phyloP scores from a whole-genome alignment of 2,113 vertebrate genomes.

The Colius striatus region DNA sequence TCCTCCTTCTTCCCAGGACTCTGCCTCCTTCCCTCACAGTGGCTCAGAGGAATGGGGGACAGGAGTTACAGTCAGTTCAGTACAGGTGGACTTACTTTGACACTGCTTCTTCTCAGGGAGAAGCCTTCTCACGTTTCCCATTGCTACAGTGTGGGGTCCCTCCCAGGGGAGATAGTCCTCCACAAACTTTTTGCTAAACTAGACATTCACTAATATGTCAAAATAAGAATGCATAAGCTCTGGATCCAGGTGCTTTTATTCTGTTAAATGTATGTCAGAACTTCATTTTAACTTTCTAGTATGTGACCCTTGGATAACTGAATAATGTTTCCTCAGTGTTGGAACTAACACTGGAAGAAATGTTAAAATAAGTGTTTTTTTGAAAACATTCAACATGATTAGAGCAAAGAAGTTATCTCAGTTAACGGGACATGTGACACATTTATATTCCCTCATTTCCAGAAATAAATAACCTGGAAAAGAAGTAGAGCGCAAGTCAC shows the following conservation, averaged over 20 bases:
- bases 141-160: too few species aligned
- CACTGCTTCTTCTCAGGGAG: too few species aligned
- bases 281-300: background rate
- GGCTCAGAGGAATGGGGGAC: too few species aligned
- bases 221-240: background rate
- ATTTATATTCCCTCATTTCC: background rate
- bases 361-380: slow-evolving; percentile 3
- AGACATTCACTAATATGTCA: background rate
- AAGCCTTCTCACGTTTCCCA: too few species aligned
- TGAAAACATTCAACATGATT: background rate
- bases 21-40: too few species aligned
- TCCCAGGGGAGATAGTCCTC: too few species aligned
- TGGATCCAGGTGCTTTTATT: background rate
- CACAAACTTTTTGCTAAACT: background rate
- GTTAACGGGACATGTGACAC: background rate
- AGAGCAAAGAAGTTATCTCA: background rate
- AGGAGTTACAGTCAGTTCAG: too few species aligned
- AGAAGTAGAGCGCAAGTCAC: background rate
- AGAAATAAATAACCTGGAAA: background rate
- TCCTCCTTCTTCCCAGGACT: too few species aligned
- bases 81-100: too few species aligned
- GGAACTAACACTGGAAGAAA: slow-evolving; percentile 6
- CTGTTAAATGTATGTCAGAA: background rate
- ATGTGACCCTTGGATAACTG: background rate
- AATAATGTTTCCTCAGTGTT: background rate